Conservation (phyloP, 2,888 invertebrate genomes). For the Cactoblastis cactorum region DNA sequence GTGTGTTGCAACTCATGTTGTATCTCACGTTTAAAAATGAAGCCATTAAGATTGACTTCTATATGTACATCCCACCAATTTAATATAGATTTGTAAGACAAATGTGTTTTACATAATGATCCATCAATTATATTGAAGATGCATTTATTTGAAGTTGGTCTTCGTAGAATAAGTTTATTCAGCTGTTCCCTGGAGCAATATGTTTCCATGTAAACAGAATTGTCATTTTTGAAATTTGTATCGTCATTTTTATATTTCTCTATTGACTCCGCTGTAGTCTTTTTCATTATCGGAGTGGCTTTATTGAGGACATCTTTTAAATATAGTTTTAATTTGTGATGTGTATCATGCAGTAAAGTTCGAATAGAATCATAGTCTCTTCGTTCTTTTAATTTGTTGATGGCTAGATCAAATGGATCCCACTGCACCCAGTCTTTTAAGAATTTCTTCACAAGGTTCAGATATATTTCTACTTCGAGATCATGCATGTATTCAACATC, state of each 20-base stretch:
- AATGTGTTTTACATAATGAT: conserved; percentile 25
- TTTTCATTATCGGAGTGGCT: conserved; percentile 32
- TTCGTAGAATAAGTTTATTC: conserved; percentile 37
- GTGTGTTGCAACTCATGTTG: conserved; percentile 31
- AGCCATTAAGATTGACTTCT: conserved; percentile 23
- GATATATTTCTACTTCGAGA: conserved; percentile 52
- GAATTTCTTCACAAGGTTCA: conserved; percentile 57
- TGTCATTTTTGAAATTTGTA: conserved; percentile 14
- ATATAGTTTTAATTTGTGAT: conserved; percentile 45
- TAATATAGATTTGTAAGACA: conserved; percentile 32
- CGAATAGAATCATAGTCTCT: conserved; percentile 28
- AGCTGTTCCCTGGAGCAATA: conserved; percentile 40
- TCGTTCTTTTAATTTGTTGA: conserved; percentile 35
- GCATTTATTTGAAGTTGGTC: conserved; percentile 31
- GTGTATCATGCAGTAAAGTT: conserved; percentile 40
- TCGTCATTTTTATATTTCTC: conserved; percentile 16
- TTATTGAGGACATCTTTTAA: conserved; percentile 38
- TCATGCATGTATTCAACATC: conserved; percentile 37
- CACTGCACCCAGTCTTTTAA: conserved; percentile 65
- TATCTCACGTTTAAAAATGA: conserved; percentile 29
- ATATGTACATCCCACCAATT: conserved; percentile 40
- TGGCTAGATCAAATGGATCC: conserved; percentile 49
- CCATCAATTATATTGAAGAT: conserved; percentile 39
- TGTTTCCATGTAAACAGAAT: conserved; percentile 40
- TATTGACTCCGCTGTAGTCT: conserved; percentile 26